Percentiles rank a stretch among this genome's conserved stretches.
Evolutionary conservation across 1,140 invertebrate species (phyloP).

Genomic region (Triops longicaudatus): DNA sequence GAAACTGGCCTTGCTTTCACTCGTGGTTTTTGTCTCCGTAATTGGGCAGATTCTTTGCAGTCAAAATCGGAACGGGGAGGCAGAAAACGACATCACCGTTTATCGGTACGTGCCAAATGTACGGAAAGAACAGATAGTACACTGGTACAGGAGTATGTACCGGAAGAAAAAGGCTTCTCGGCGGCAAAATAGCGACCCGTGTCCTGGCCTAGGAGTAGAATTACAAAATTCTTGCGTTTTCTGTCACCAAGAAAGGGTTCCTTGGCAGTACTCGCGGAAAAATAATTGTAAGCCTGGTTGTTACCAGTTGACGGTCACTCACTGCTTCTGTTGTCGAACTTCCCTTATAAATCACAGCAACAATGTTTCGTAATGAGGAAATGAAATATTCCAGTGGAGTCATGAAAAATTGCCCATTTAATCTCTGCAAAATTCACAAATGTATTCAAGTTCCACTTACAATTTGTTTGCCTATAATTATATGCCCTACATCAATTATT

Average conservation of each 20-base stretch:
- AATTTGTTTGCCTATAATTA: too few relatives aligned
- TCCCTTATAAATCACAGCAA: background rate
- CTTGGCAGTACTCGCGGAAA: background rate
- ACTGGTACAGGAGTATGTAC: background rate
- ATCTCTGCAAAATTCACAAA: too few relatives aligned
- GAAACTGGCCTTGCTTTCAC: background rate
- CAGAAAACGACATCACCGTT: background rate
- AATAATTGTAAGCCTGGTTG: background rate
- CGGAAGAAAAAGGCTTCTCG: background rate
- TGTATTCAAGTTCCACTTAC: too few relatives aligned
- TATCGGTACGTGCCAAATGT: background rate
- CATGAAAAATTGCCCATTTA: too few relatives aligned
- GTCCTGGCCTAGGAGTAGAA: background rate
- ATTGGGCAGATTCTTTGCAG: background rate
- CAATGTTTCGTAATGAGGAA: background rate
- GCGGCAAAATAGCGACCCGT: background rate
- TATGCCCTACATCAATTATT: too few relatives aligned
- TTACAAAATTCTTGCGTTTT: background rate
- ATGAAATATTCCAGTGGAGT: background rate
- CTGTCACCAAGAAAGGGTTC: background rate
- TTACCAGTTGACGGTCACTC: background rate
- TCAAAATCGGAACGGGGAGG: background rate
- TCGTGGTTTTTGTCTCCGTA: background rate
- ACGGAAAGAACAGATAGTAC: background rate
- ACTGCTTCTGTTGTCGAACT: background rate